A percentile compares a stretch with the other conserved stretches of the same genome.
These are phyloP conservation scores for Sternotherus odoratus DNA, from an alignment of 2,797 vertebrate genomes.

Conservation along the genomic window DNA sequence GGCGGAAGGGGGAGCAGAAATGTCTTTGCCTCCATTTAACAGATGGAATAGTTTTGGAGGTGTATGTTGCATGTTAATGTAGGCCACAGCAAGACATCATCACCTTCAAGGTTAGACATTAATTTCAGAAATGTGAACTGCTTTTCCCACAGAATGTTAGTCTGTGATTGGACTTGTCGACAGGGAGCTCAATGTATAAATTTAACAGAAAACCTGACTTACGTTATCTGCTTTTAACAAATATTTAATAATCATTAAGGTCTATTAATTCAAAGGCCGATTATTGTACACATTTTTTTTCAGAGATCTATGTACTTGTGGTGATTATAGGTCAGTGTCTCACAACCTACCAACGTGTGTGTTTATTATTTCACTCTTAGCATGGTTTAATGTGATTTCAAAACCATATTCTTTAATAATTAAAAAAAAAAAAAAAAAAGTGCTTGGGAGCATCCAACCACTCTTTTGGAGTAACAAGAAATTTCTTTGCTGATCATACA, in stretches of 20 bases:
- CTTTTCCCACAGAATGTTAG: conserved; percentile 81
- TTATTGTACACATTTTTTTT: neutral
- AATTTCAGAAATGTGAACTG: conserved; percentile 78
- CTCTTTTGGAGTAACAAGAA: neutral
- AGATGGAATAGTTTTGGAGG: conserved; percentile 81
- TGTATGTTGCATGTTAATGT: conserved; percentile 82
- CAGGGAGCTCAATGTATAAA: conserved; percentile 16
- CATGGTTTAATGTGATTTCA: neutral
- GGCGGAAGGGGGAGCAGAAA: neutral
- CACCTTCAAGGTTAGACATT: conserved; percentile 82
- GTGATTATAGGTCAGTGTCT: neutral
- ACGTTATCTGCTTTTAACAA: neutral
- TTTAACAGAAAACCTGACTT: conserved; percentile 1
- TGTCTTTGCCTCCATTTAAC: conserved; percentile 71
- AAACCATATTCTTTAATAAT: neutral
- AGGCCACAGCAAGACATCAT: conserved; percentile 68
- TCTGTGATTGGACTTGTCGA: conserved; percentile 56
- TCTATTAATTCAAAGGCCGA: neutral
- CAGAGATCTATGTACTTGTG: neutral
- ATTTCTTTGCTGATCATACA: neutral
- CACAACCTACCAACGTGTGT: too few relatives aligned
- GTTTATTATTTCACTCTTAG: neutral
- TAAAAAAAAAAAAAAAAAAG: neutral
- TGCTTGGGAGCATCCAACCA: neutral
- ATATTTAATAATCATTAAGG: neutral